Conservation (phyloP, 2,797 vertebrate species). For the Harpagifer antarcticus region DNA sequence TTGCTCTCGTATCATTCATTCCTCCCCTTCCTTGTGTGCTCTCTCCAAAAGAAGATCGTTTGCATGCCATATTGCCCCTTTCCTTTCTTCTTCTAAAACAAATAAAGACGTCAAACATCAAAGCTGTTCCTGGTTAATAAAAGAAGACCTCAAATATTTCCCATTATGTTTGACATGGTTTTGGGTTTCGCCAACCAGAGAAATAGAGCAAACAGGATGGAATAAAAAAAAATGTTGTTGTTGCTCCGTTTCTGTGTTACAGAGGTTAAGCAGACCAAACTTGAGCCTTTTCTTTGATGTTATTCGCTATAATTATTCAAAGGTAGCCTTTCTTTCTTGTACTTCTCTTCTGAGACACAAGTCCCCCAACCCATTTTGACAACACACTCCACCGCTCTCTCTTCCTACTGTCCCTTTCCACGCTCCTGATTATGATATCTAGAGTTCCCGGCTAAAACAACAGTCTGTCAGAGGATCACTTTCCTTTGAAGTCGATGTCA, state of each 20-base stretch:
- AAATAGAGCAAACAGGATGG: conserved; percentile 82
- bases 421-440: conserved; percentile 78
- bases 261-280: conserved; percentile 90
- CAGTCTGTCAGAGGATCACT: conserved; percentile 75
- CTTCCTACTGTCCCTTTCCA: conserved; percentile 74
- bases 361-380: conserved; percentile 34
- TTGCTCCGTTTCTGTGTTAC: conserved; percentile 74
- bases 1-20: conserved; percentile 84
- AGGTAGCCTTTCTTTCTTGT: conserved; percentile 85
- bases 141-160: conserved; percentile 92
- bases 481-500: conserved; percentile 83
- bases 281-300: conserved; percentile 90
- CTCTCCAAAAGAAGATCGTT: conserved; percentile 82
- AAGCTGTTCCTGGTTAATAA: conserved; percentile 93
- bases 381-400: conserved; percentile 52
- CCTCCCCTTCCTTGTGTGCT: conserved; percentile 52
- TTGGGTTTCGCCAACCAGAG: conserved; percentile 84
- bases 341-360: conserved; percentile 56
- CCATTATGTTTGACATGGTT: conserved; percentile 93
- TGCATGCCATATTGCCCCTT: conserved; percentile 84
- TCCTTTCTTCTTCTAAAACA: conserved; percentile 87
- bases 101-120: conserved; percentile 93
- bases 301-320: conserved; percentile 89
- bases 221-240: conserved; percentile 85
- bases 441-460: conserved; percentile 78